Evolutionary conservation across 2,113 vertebrate genomes (phyloP), one percentile per base, ranked within the genome.

Genomic region (Agelaius phoeniceus): DNA sequence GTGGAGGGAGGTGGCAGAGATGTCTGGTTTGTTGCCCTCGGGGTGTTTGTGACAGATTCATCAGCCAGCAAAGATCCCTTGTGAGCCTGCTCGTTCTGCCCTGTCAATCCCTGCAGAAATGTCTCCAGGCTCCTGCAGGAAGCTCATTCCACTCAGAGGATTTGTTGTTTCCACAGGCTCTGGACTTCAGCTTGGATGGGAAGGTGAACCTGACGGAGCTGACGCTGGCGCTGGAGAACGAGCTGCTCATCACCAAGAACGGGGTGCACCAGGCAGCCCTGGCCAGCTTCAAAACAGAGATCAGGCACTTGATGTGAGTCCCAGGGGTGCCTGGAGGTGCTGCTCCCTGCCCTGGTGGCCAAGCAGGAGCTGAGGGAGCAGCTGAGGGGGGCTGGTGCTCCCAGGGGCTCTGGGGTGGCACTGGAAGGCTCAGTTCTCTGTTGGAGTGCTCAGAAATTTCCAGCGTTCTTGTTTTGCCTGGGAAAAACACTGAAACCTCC

Each of bases 201-300:
- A 99, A 98, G 76, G 95, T 99, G 97, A 99, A 98, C 96, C 97
- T 99, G 62, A 88, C 97, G 1, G 99, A 99, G 72, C 98, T 99
- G 84, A 99, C 99, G 0, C 76, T 98, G 83, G 99, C 99, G 0
- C 97, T 99, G 9, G 99, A 99, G 97, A 99, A 99, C 1, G 99
- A 99, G 96, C 98, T 99, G 4, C 92, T 99, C 5, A 97, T 98
- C 63, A 98, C 99, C 63, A 99, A 99, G 98, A 99, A 99, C 1
- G 97, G 98, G 48, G 97, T 99, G 58, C 98, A 99, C 92, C 98
- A 98, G 86, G 99, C 99, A 1, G 99, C 98, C 6, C 97, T 99
- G 93, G 98, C 98, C 1, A 99, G 99, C 97, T 99, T 99, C 97
- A 99, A 98, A 96, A 98, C 97, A 0, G 99, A 99, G 97, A 99